Base-by-base conservation (phyloP, 53 echinoderm and acorn worm species). In the Crossaster papposus region DNA sequence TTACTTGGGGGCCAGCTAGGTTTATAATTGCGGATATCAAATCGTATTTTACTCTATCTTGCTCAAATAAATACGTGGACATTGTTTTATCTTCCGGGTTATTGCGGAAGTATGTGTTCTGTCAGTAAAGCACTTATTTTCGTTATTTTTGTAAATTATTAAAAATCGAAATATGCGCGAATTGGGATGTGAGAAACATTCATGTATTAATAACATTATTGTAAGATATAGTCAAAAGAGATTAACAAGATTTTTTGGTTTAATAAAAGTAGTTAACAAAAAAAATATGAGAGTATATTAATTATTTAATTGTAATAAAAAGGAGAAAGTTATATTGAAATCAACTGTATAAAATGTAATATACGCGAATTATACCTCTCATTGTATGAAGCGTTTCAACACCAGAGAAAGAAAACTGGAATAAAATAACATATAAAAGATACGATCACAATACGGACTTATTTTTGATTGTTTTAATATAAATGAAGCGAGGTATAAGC, bases 291-390 rank as follows among this genome's bases (percentile, higher is more conserved):
- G 15, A 74, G 28, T 17, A 83, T 50, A 75, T 29, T 18, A 84
- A 72, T 36, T 68, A 74, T 75, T 55, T 74, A 85, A 53, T 83
- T 83, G 52, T 51, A 85, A 29, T 85, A n/a, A 7, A 87, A 75
- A 87, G 54, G 14, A 77, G 87, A 76, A 20, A 76, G 74, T 62
- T 75, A 76, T 77, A 55, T 55, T 22, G 31, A 75, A 87, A 87
- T 87, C 36, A 62, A 28, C 22, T 87, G 87, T 87, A 87, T 77
- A 87, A 77, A 87, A 76, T 87, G 87, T 87, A 87, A 76, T 62
- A 87, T 87, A 87, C 65, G 13, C 37, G 70, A 83, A 87, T 76
- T 35, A 87, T 55, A 87, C 76, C 76, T 76, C 87, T 55, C 63
- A 76, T 55, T 87, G 58, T 87, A 58, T 23, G 55, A 87, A 51